Evolutionary conservation across 2,797 vertebrate species (phyloP), one percentile per base, ranked within the genome.

Genomic region (Helicolenus hilgendorfi): DNA sequence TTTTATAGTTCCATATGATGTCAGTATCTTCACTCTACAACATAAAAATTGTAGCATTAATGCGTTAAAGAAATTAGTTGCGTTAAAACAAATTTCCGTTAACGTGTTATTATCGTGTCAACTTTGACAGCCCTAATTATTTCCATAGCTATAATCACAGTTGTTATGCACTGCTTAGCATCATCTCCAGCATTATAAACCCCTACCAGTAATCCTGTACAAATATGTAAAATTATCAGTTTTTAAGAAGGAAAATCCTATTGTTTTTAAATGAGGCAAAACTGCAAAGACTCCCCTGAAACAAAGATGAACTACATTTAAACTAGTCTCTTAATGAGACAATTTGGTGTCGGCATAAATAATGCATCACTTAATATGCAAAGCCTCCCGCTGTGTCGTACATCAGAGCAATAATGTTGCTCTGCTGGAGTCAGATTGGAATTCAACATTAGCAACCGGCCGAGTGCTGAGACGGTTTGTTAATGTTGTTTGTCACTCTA

Each of bases 311-410:
- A 35, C 53, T 55, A 45, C 53, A 68, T 83, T 89, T 72, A 26
- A 85, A 91, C 67, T 20, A 36, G 69, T 53, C 35, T 73, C 45
- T 86, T 90, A 88, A 90, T 90, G 85, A 94, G 77, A 86, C 81
- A 79, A 41, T 94, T 86, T 89, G 89, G 91, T 92, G 86, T 83
- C 81, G 63, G 80, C 60, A 82, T 94, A 92, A 93, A 88, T 86
- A 94, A 89, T 88, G 84, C 85, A 72, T 85, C 77, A 73, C 85
- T 94, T 95, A 88, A 91, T 91, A 90, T 92, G 84, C 91, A 84
- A 71, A 74, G 22, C 45, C 65, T 55, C 94, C 91, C 20, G 81
- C 86, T 81, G 89, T 35, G 86, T 13, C 9, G 60, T 71, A 84
- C 83, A 93, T 94, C 83, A 70, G 33, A 77, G 85, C 87, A 89